phyloP scores from a whole-genome alignment of 2,113 vertebrate species.

The Grantiella picta region DNA sequence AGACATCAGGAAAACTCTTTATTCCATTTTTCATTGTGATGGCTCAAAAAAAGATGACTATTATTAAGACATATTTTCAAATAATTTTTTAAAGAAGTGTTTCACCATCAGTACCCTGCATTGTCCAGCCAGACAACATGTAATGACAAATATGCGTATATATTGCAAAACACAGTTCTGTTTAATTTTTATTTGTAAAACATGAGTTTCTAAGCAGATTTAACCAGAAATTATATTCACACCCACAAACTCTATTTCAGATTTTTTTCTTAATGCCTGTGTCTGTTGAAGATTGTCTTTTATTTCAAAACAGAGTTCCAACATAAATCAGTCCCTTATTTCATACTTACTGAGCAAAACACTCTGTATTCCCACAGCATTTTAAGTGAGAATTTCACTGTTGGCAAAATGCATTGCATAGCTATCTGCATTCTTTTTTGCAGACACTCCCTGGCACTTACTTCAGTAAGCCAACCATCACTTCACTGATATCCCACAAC shows the following conservation, averaged over 20 bases:
- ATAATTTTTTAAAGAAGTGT: neutral
- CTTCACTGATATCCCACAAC: constrained; percentile 91
- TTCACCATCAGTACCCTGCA: neutral
- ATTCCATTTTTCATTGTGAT: neutral
- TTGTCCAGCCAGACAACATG: neutral
- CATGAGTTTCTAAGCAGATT: neutral
- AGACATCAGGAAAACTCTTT: neutral
- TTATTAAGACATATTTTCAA: neutral
- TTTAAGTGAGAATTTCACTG: neutral
- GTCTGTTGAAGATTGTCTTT: neutral
- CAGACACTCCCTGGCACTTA: constrained; percentile 42
- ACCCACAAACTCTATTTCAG: neutral
- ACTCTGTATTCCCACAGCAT: neutral
- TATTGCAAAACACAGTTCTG: neutral
- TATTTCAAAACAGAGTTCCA: neutral
- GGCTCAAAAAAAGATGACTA: neutral
- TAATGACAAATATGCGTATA: neutral
- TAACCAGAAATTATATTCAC: constrained; percentile 12
- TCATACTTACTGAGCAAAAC: neutral
- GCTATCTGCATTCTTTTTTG: neutral
- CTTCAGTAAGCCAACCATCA: constrained; percentile 87
- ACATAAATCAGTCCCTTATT: neutral
- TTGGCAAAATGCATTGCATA: neutral
- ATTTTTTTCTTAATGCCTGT: neutral
- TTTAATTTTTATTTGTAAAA: neutral